phyloP scores from a whole-genome alignment of 2,797 vertebrate species.

The Myotis myotis region DNA sequence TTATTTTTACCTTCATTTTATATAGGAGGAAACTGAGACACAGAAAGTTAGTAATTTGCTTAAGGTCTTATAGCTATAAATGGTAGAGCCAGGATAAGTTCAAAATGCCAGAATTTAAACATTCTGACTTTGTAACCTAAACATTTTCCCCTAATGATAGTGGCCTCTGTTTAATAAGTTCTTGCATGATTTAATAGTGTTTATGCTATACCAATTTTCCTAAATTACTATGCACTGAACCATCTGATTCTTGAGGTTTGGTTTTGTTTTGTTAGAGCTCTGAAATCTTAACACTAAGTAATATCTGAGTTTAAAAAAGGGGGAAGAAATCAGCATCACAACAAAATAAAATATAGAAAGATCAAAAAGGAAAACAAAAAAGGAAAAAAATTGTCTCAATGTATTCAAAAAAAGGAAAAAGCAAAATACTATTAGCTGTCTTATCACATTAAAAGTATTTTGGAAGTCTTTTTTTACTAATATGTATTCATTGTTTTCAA shows the following conservation, averaged over 20 bases:
- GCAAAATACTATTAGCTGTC: not conserved
- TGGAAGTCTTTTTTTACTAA: not conserved
- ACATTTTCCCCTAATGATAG: not conserved
- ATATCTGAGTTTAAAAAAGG: not conserved
- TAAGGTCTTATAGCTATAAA: not conserved
- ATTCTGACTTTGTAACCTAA: not conserved
- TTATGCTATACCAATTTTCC: not conserved
- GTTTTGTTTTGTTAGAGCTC: too few species aligned
- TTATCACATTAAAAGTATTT: conserved; percentile 15
- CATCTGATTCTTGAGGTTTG: not conserved
- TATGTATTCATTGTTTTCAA: too few species aligned
- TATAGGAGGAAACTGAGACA: not conserved
- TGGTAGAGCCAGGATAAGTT: not conserved
- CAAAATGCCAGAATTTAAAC: not conserved
- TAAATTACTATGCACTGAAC: not conserved
- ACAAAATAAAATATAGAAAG: not conserved
- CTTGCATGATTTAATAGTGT: not conserved
- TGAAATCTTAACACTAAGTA: not conserved
- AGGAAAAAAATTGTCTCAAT: not conserved
- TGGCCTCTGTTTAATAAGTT: not conserved
- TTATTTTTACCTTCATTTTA: conserved; percentile 17
- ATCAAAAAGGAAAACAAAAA: not conserved
- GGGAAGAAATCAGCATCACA: not conserved
- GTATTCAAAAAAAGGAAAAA: not conserved
- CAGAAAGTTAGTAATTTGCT: not conserved